Percentiles rank a stretch among this genome's conserved stretches.
Conservation (phyloP, 2,888 invertebrate genomes). For the Drosophila fungiperda region DNA sequence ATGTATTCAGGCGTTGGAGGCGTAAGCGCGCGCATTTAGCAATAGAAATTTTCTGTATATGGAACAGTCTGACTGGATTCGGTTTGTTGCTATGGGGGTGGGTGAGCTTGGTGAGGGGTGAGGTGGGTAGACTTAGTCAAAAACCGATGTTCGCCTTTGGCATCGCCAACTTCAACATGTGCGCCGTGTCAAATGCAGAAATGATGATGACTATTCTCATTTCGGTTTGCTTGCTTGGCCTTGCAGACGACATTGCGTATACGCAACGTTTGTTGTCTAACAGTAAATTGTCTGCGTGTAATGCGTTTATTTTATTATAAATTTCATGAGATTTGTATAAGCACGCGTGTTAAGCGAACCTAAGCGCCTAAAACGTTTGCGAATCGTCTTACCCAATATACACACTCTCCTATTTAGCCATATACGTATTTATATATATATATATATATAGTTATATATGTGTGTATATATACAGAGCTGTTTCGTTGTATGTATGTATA, state of each 20-base stretch:
- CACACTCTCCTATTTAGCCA: constrained; percentile 14
- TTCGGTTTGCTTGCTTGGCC: constrained; percentile 25
- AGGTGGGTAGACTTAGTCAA: constrained; percentile 5
- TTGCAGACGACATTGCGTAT: constrained; percentile 43
- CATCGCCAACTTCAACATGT: constrained; percentile 53
- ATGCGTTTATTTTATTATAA: constrained; percentile 64
- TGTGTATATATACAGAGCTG: background rate
- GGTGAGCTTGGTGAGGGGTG: background rate
- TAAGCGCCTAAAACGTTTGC: constrained; percentile 18
- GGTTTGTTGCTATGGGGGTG: background rate
- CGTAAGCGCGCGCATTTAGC: constrained; percentile 74
- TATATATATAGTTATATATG: constrained; percentile 1
- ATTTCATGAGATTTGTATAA: constrained; percentile 63
- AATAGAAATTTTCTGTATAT: constrained; percentile 71
- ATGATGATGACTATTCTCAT: constrained; percentile 73
- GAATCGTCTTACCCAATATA: constrained; percentile 39
- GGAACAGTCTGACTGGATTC: constrained; percentile 43
- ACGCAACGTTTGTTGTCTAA: constrained; percentile 50
- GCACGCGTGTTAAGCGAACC: constrained; percentile 43
- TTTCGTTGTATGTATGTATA: constrained; percentile 23
- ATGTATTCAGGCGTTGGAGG: constrained; percentile 39
- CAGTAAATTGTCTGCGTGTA: constrained; percentile 63
- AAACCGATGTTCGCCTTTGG: constrained; percentile 32
- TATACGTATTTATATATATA: background rate
- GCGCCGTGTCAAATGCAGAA: constrained; percentile 67